Conservation (phyloP, 2,888 invertebrate species). For the Tyria jacobaeae region DNA sequence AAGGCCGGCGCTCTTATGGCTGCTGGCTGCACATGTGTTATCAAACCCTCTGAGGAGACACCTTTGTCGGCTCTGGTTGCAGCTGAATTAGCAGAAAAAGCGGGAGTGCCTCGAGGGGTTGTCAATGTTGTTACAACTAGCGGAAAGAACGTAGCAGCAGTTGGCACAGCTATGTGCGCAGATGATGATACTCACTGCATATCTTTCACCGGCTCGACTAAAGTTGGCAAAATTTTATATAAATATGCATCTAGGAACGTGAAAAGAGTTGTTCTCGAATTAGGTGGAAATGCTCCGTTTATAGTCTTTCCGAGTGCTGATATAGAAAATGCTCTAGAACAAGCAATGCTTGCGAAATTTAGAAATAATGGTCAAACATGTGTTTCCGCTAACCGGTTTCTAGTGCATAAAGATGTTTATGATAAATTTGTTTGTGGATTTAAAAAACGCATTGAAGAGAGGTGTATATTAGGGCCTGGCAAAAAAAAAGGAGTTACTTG, state of each 20-base stretch:
- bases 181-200: slow-evolving; percentile 94
- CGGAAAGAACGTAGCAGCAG: slow-evolving; percentile 90
- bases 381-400: slow-evolving; percentile 96
- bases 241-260: slow-evolving; percentile 94
- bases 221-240: slow-evolving; percentile 95
- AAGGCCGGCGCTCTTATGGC: slow-evolving; percentile 98
- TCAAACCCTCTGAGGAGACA: slow-evolving; percentile 98
- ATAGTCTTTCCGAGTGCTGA: slow-evolving; percentile 98
- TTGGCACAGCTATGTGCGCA: slow-evolving; percentile 95
- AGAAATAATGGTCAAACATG: slow-evolving; percentile 99
- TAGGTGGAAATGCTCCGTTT: slow-evolving; percentile 99
- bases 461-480: slow-evolving; percentile 94
- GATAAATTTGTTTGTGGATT: slow-evolving; percentile 93
- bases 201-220: slow-evolving; percentile 98
- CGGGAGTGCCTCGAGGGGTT: slow-evolving; percentile 97
- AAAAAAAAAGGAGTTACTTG: slow-evolving; percentile 89
- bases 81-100: slow-evolving; percentile 93
- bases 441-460: slow-evolving; percentile 87
- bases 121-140: slow-evolving; percentile 96
- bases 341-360: slow-evolving; percentile 97
- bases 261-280: slow-evolving; percentile 96
- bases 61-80: slow-evolving; percentile 97
- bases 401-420: slow-evolving; percentile 92
- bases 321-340: slow-evolving; percentile 93
- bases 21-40: slow-evolving; percentile 97